A percentile compares a stretch with the other conserved stretches of the same genome.
Conservation (phyloP, 2,113 vertebrate genomes). For the Saguinus midas region DNA sequence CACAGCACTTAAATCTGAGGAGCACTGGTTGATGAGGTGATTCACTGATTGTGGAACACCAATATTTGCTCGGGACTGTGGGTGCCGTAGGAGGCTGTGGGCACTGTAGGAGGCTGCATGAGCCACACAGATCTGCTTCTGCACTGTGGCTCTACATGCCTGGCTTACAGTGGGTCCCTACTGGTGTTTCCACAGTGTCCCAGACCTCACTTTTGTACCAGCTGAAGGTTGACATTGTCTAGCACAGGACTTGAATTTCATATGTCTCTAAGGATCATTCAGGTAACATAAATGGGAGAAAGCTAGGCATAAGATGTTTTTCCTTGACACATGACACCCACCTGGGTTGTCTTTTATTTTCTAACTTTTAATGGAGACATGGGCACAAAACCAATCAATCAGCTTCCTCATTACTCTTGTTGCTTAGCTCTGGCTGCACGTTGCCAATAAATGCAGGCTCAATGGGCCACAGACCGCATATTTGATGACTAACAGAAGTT, state of each 20-base stretch:
- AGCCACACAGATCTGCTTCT: background rate
- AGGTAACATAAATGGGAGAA: background rate
- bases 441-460: background rate
- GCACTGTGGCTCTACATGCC: background rate
- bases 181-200: background rate
- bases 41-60: background rate
- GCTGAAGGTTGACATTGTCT: background rate
- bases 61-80: fast-evolving
- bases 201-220: background rate
- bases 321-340: background rate
- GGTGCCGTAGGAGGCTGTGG: background rate
- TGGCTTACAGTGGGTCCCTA: background rate
- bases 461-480: no score
- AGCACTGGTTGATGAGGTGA: background rate
- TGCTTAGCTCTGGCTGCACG: background rate
- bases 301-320: background rate
- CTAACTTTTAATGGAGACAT: background rate
- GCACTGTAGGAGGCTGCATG: background rate
- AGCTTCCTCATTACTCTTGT: background rate
- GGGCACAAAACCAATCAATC: background rate
- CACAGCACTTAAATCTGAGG: background rate
- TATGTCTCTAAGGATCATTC: background rate
- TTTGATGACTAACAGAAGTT: background rate
- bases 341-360: background rate
- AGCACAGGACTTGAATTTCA: background rate